A percentile compares a stretch with the other conserved stretches of the same genome.
These are phyloP conservation scores for Trematomus bernacchii DNA, from an alignment of 2,797 vertebrate genomes.

Conservation along the genomic window DNA sequence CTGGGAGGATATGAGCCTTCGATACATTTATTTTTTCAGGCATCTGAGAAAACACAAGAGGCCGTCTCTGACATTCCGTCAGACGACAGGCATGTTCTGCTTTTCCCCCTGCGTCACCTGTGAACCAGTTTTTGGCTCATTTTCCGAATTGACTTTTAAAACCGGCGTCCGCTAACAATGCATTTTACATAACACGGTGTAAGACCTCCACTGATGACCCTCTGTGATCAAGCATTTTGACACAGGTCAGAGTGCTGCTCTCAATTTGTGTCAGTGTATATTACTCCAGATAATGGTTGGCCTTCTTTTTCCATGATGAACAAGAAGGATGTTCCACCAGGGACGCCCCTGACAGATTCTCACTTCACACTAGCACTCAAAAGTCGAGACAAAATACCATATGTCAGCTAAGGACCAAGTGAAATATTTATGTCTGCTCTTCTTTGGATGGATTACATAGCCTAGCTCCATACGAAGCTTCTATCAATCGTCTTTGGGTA, in stretches of 20 bases:
- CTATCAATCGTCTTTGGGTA: slow-evolving; percentile 54
- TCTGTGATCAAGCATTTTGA: background rate
- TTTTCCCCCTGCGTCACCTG: slow-evolving; percentile 44
- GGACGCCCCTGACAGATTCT: slow-evolving; percentile 35
- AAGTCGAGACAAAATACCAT: slow-evolving; percentile 51
- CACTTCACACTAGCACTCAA: slow-evolving; percentile 28
- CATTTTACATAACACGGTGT: background rate
- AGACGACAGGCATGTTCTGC: slow-evolving; percentile 43
- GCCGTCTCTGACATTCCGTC: slow-evolving; percentile 57
- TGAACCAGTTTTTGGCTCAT: background rate
- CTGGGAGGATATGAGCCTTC: slow-evolving; percentile 76
- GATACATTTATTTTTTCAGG: slow-evolving; percentile 77
- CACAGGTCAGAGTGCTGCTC: slow-evolving; percentile 1
- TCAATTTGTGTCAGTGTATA: slow-evolving; percentile 16
- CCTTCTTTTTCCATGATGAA: slow-evolving; percentile 38
- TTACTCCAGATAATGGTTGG: background rate
- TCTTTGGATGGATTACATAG: slow-evolving; percentile 56
- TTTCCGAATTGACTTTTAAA: background rate
- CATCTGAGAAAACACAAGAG: slow-evolving; percentile 74
- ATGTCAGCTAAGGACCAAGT: slow-evolving; percentile 57
- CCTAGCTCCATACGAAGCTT: slow-evolving; percentile 35
- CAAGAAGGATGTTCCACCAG: slow-evolving; percentile 23
- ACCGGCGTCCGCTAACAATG: slow-evolving; percentile 1
- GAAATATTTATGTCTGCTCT: slow-evolving; percentile 66
- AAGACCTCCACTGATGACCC: slow-evolving; percentile 14